phyloP scores from a whole-genome alignment of 2,888 invertebrate genomes.

The Eupelmus urozonus region DNA sequence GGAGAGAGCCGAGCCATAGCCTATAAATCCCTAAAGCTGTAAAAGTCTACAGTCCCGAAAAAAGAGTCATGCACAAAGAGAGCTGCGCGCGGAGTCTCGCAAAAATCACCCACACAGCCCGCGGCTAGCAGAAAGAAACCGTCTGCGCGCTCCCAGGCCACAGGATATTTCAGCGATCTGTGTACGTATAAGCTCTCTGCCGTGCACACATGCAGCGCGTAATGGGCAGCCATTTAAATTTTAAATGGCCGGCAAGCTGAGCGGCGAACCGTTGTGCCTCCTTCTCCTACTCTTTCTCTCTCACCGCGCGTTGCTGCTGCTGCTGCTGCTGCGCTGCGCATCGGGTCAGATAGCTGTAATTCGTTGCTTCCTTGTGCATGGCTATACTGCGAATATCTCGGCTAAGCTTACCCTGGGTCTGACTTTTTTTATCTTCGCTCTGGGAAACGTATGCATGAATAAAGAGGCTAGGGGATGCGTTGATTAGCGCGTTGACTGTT shows the following conservation, averaged over 20 bases:
- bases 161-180: constrained; percentile 6
- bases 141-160: neutral
- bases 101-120: neutral
- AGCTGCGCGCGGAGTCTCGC: neutral
- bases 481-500: no score
- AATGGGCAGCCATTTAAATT: constrained; percentile 70
- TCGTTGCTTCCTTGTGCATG: constrained; percentile 62
- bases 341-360: constrained; percentile 69
- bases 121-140: neutral
- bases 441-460: no score
- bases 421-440: no score
- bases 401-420: no score
- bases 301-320: constrained; percentile 47
- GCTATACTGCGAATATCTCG: no score
- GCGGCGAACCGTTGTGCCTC: constrained; percentile 66
- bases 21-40: neutral
- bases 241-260: constrained; percentile 66
- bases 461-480: no score
- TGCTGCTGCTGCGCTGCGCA: constrained; percentile 30
- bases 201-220: constrained; percentile 61
- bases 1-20: no score
- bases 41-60: neutral
- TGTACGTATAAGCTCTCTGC: neutral
- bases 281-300: constrained; percentile 1
- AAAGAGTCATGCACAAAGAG: neutral